Base-by-base conservation (phyloP, 2,888 invertebrate genomes). In the Tromatobia lineatoria region DNA sequence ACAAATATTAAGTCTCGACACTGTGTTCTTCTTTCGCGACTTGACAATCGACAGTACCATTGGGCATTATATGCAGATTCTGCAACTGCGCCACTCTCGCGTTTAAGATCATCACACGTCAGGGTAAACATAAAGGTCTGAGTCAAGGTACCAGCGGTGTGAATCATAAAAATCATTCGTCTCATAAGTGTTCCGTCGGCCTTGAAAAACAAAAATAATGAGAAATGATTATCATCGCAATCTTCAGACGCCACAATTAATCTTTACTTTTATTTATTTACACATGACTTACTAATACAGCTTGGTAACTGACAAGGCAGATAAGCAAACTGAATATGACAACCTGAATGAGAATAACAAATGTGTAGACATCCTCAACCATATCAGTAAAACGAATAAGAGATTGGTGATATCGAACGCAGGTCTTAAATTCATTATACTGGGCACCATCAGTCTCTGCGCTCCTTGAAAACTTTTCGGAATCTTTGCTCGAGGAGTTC, bases 31-130 rank as follows among this genome's bases (percentile, higher is more conserved):
- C 87, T 85, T 11, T 67, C 29, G 4, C 50, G 73, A 25, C 78
- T 80, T 23, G 87, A 66, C 3, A 87, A 82, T 61, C 82, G 66
- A 15, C 29, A 69, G 70, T 89, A 90, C 91, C 90, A 91, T n/a
- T 78, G 54, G 6, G 87, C 85, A 2, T 83, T 42, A 80, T 90
- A 91, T 18, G 87, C 88, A 6, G 88, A 88, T 10, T 90, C 86
- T 10, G 85, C 85, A 13, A 90, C 71, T 10, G n/a, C 76, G 11
- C 23, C 23, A 59, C 91, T 91, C 64, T 90, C 85, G 6, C 85
- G 82, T 11, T 87, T 89, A 64, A 91, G 86, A 45, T 88, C 84
- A 61, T 90, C 87, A 77, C 90, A 88, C 6, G 90, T 87, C 69
- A 88, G 80, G 8, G 90, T 85, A 29, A 89, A 88, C 61, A 87